Percentiles rank a stretch among this genome's conserved stretches.
Evolutionary conservation across 2,797 vertebrate species (phyloP).

Genomic region (Gadopsis marmoratus): DNA sequence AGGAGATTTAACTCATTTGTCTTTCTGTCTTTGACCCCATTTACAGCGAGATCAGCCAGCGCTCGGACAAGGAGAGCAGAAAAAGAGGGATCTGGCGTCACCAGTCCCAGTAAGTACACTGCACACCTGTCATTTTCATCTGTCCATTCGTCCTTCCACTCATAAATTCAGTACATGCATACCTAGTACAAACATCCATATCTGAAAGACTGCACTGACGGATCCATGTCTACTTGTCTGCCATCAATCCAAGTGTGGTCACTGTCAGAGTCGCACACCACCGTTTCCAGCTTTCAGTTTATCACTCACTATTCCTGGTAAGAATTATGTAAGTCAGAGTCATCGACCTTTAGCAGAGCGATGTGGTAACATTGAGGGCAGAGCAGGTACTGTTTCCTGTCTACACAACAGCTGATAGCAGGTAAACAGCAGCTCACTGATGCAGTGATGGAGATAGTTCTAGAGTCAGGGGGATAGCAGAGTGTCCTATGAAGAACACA

Average conservation of each 20-base stretch:
- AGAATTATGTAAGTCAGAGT: conserved; percentile 23
- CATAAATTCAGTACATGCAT: not conserved
- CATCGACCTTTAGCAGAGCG: conserved; percentile 26
- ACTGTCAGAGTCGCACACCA: not conserved
- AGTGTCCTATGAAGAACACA: not conserved
- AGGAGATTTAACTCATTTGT: conserved; percentile 10
- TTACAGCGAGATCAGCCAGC: conserved; percentile 73
- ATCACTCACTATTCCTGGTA: conserved; percentile 22
- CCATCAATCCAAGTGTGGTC: not conserved
- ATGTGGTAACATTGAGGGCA: conserved; percentile 1
- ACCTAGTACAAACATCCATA: not conserved
- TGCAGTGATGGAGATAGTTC: not conserved
- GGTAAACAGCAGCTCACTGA: conserved; percentile 26
- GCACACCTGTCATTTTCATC: not conserved
- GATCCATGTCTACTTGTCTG: not conserved
- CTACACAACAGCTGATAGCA: conserved; percentile 40
- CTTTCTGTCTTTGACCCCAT: conserved; percentile 17
- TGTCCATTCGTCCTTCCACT: not conserved
- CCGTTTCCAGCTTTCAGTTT: not conserved
- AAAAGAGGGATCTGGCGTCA: conserved; percentile 69
- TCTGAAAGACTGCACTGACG: not conserved
- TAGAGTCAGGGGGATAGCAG: not conserved
- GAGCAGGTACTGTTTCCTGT: conserved; percentile 29
- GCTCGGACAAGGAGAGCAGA: conserved; percentile 73
- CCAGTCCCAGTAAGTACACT: conserved; percentile 78